Percentiles rank a stretch among this genome's conserved stretches.
phyloP scores from a whole-genome alignment of 2,113 vertebrate genomes.

The Carollia perspicillata region DNA sequence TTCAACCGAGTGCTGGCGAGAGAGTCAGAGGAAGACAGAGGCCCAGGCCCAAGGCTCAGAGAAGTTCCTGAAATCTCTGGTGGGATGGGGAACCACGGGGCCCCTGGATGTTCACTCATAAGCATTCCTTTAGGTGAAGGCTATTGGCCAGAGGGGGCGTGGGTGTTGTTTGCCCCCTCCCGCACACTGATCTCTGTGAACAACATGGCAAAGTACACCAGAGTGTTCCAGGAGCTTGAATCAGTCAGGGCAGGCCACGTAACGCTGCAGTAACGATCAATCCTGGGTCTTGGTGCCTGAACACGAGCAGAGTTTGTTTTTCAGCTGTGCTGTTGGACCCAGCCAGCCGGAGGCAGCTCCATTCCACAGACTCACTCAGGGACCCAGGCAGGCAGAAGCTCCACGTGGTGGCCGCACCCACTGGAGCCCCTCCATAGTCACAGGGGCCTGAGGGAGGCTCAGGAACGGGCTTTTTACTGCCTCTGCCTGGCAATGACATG shows the following conservation, averaged over 20 bases:
- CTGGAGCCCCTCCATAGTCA: neutral
- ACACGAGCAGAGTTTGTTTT: neutral
- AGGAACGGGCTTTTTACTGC: no score
- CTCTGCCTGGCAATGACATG: neutral
- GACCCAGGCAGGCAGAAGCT: neutral
- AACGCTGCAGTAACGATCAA: neutral
- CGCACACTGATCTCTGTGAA: neutral
- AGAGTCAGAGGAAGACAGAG: neutral
- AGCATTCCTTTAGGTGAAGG: neutral
- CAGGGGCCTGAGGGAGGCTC: neutral
- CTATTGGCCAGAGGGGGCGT: neutral
- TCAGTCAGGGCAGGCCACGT: neutral
- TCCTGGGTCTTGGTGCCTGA: neutral
- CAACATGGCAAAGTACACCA: no score
- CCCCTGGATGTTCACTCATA: neutral
- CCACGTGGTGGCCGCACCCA: accelerated
- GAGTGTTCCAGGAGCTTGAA: neutral
- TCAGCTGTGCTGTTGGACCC: neutral
- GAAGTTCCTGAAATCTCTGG: neutral
- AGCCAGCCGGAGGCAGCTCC: neutral
- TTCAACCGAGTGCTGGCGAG: neutral
- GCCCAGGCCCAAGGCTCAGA: neutral
- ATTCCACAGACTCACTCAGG: neutral
- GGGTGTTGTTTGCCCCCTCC: neutral
- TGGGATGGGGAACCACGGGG: neutral